These are phyloP conservation scores for Sebastes steindachneri DNA, from an alignment of 2,797 vertebrate species.

Conservation along the genomic window DNA sequence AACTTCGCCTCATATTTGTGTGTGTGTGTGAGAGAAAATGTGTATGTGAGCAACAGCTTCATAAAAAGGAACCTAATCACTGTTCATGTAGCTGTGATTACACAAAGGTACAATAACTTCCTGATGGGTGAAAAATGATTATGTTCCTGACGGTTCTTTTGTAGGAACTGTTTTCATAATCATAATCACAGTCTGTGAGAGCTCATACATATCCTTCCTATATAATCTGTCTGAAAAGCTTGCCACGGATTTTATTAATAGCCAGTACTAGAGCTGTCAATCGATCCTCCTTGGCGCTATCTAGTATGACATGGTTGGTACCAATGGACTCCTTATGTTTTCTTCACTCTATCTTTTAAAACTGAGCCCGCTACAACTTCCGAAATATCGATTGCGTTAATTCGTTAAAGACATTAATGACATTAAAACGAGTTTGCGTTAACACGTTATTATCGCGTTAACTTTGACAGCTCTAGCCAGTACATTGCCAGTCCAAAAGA, in stretches of 20 bases:
- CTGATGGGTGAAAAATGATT: neutral
- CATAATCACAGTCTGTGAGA: neutral
- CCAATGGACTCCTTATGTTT: neutral
- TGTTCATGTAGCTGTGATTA: neutral
- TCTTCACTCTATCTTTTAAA: neutral
- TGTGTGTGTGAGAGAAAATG: neutral
- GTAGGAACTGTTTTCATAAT: neutral
- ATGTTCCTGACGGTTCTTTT: neutral
- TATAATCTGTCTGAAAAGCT: neutral
- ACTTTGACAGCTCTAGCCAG: no score
- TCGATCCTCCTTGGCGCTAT: neutral
- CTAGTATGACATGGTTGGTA: neutral
- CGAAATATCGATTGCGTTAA: neutral
- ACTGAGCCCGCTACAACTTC: neutral
- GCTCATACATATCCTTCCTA: neutral
- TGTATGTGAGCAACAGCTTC: neutral
- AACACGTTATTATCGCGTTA: no score
- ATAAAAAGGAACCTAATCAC: slow-evolving; percentile 5
- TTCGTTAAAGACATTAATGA: neutral
- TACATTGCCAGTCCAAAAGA: neutral
- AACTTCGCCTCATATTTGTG: slow-evolving; percentile 11
- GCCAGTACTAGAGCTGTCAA: neutral
- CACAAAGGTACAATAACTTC: neutral
- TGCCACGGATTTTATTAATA: neutral
- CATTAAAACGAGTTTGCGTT: neutral